Evolutionary conservation across 2,888 invertebrate species (phyloP), one percentile per base, ranked within the genome.

Genomic region (Caradrina clavipalpis): DNA sequence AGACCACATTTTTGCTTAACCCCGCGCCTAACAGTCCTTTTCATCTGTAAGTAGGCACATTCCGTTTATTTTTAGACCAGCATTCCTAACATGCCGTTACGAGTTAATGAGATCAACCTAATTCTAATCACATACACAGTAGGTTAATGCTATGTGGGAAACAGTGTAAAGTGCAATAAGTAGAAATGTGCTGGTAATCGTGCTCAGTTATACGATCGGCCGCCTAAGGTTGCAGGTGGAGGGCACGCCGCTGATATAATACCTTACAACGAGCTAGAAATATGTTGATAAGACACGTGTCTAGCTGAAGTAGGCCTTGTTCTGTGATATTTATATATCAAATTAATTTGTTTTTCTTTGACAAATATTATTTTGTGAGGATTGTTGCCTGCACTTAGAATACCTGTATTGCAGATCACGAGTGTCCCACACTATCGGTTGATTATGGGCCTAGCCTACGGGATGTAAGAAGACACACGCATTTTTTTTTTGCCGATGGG

Each of bases 201-300:
- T 65, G 78, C 35, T 53, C 76, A 71, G 78, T 70, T 76, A 78
- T 84, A 85, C 72, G 89, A 89, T 89, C 83, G 71, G 82, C 78
- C 64, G 73, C 75, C 74, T 88, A 88, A 90, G 88, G 89, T 86
- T 87, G 81, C 81, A 58, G 51, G 56, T 82, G 86, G 87, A 88
- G 87, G 90, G 82, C 88, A 82, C 42, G 15, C 15, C 63, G 49
- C 68, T 85, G 75, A 83, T 79, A 83, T 81, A 74, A 81, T 83
- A 77, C 69, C 50, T 64, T 72, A 79, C 82, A 81, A 56, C 0
- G 80, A 84, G 73, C 53, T 70, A 74, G 6, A n/a, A 78, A 75
- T 53, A 49, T 26, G 7, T 15, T 66, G 72, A 71, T 71, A 77
- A 50, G 62, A 55, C 60, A 73, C 51, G 56, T 42, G 6, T 22